A percentile compares a stretch with the other conserved stretches of the same genome.
phyloP scores from a whole-genome alignment of 2,888 invertebrate genomes.

The Drosophila planitibia region DNA sequence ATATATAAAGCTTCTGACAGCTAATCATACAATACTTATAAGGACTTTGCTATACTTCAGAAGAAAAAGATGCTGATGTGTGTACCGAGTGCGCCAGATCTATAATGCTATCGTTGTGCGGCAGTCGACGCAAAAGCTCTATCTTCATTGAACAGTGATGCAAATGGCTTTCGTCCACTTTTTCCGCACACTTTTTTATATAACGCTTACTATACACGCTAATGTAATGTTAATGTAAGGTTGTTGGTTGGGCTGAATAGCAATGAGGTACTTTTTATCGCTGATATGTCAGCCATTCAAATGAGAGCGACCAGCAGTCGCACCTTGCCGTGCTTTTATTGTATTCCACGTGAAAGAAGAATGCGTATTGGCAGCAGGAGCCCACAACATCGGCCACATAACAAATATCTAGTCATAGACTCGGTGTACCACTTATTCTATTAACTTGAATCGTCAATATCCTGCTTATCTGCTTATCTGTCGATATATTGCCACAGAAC shows the following conservation, averaged over 20 bases:
- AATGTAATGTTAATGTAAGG: constrained; percentile 19
- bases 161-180: constrained; percentile 8
- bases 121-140: constrained; percentile 31
- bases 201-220: not conserved
- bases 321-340: constrained; percentile 16
- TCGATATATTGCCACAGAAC: not conserved
- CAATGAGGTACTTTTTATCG: not conserved
- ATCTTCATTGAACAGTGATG: not conserved
- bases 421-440: constrained; percentile 23
- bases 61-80: constrained; percentile 25
- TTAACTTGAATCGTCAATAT: constrained; percentile 8
- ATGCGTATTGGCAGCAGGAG: constrained; percentile 42
- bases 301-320: constrained; percentile 14
- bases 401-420: constrained; percentile 14
- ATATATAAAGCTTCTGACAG: constrained; percentile 3
- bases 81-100: not conserved
- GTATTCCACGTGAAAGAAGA: constrained; percentile 27
- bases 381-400: constrained; percentile 34
- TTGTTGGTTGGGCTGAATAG: constrained; percentile 1
- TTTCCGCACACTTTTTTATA: constrained; percentile 35
- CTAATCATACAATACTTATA: not conserved
- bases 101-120: constrained; percentile 42
- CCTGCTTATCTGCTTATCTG: not conserved
- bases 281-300: not conserved
- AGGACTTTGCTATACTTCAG: not conserved